Evolutionary conservation across 2,113 vertebrate genomes (phyloP).

Genomic region (Chiloscyllium plagiosum): DNA sequence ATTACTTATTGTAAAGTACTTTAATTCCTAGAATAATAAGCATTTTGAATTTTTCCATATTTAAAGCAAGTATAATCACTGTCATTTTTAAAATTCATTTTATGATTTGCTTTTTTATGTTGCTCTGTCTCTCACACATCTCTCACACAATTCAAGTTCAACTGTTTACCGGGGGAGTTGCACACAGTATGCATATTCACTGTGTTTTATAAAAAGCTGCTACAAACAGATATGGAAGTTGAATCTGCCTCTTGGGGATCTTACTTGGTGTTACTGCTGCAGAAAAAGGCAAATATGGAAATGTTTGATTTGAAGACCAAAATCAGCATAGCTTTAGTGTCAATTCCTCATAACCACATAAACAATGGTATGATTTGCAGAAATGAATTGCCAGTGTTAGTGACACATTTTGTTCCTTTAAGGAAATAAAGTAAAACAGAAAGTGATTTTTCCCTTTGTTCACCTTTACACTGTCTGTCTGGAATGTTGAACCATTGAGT

Average conservation of each 20-base stretch:
- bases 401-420: neutral
- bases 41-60: neutral
- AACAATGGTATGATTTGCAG: neutral
- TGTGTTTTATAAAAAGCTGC: neutral
- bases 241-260: neutral
- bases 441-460: slow-evolving; percentile 26
- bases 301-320: neutral
- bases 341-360: neutral
- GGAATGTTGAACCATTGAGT: slow-evolving; percentile 34
- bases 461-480: slow-evolving; percentile 31
- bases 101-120: neutral
- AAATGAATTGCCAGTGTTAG: neutral
- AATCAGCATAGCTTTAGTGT: neutral
- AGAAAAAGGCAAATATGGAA: neutral
- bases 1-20: neutral
- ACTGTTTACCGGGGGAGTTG: neutral
- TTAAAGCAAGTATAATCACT: neutral
- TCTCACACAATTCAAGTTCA: neutral
- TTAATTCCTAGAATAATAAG: neutral
- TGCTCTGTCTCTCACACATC: neutral
- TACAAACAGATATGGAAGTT: neutral
- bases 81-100: neutral
- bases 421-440: slow-evolving; percentile 11
- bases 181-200: neutral
- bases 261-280: neutral